These are phyloP conservation scores for Gnathonemus echidnorhynchus DNA, from an alignment of 2,113 vertebrate genomes.

Conservation along the genomic window DNA sequence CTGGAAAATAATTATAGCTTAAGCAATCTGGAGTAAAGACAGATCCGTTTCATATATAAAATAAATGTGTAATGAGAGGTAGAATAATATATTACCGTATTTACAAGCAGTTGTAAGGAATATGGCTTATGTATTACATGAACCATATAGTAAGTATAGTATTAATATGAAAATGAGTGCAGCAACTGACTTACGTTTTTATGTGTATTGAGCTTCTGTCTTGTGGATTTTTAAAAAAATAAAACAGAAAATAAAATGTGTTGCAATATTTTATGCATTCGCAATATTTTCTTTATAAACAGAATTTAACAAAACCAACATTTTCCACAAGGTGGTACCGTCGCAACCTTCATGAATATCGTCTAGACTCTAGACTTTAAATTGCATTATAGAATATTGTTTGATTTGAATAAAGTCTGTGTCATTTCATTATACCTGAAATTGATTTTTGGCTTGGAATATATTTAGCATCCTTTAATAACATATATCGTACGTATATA, in stretches of 20 bases:
- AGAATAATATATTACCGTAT: conserved; percentile 1
- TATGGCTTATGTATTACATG: neutral
- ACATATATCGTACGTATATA: neutral
- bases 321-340: neutral
- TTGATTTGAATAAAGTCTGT: neutral
- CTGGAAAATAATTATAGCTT: neutral
- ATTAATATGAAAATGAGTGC: neutral
- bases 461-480: neutral
- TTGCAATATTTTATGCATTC: neutral
- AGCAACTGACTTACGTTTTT: conserved; percentile 30
- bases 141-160: neutral
- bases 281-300: neutral
- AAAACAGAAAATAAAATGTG: neutral
- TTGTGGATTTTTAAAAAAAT: conserved; percentile 48
- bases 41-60: neutral
- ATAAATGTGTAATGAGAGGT: neutral
- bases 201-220: conserved; percentile 40
- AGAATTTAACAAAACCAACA: neutral
- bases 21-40: neutral
- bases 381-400: neutral
- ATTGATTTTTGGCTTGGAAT: neutral
- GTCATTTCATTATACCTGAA: neutral
- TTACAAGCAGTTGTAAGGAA: neutral
- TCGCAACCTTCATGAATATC: neutral
- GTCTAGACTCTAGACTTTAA: neutral